Percentiles rank a stretch among this genome's conserved stretches.
phyloP scores from a whole-genome alignment of 2,888 invertebrate species.

The Pycnomerus fuliginosus region DNA sequence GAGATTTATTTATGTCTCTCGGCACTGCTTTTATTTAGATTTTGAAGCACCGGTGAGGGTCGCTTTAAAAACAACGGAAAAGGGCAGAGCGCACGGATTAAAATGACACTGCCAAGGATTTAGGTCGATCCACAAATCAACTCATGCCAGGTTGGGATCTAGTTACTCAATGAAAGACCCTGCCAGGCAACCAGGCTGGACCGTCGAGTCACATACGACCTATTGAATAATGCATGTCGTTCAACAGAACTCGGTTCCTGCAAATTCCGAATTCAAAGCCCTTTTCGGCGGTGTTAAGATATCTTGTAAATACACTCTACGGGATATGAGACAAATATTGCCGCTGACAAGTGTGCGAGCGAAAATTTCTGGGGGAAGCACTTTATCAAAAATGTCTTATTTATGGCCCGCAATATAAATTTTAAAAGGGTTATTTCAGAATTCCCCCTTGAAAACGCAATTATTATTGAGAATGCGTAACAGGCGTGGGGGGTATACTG shows the following conservation, averaged over 20 bases:
- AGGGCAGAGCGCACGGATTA: slow-evolving; percentile 4
- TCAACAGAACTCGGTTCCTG: slow-evolving; percentile 13
- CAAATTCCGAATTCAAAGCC: slow-evolving; percentile 23
- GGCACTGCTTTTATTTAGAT: too few species aligned
- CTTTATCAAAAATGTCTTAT: slow-evolving; percentile 2
- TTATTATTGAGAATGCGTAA: slow-evolving; percentile 5
- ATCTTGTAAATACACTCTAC: slow-evolving; percentile 14
- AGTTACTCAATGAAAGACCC: background rate
- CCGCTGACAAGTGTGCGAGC: slow-evolving; percentile 3
- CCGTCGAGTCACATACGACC: slow-evolving; percentile 8
- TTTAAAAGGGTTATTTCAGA: too few species aligned
- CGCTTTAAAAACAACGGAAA: too few species aligned
- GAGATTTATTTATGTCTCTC: too few species aligned
- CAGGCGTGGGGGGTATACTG: slow-evolving; percentile 7
- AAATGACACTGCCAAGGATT: slow-evolving; percentile 4
- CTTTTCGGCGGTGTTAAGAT: slow-evolving; percentile 15
- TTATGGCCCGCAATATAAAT: slow-evolving; percentile 1
- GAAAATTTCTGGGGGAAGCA: slow-evolving; percentile 1
- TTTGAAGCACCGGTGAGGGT: too few species aligned
- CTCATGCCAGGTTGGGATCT: slow-evolving; percentile 4
- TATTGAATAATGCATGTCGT: slow-evolving; percentile 38
- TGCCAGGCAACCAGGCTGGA: slow-evolving; percentile 5
- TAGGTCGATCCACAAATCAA: slow-evolving; percentile 11
- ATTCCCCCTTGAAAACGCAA: background rate
- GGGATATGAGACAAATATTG: background rate